Evolutionary conservation across 2,113 vertebrate species (phyloP), one percentile per base, ranked within the genome.

Genomic region (Ramphastos sulfuratus): DNA sequence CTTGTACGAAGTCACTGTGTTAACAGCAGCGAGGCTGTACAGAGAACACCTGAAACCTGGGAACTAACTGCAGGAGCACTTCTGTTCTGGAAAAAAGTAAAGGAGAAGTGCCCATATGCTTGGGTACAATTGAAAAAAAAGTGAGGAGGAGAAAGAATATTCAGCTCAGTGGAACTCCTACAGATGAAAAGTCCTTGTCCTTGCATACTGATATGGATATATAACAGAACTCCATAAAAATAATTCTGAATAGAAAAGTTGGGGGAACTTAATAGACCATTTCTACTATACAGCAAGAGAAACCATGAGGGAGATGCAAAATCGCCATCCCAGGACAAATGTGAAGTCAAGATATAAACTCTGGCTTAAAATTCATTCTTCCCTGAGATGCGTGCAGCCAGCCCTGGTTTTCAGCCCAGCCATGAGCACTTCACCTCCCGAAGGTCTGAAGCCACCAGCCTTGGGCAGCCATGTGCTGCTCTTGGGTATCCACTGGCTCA

Each of bases 381-480:
- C 35, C n/a, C 27, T 33, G 44, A 33, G 39, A 10, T n/a, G 24
- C 3, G 2, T 2, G 15, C 18, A 12, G 6, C 12, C 44, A 42
- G 27, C 52, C 30, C 19, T 2, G 6, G 4, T 56, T 35, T 75
- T 20, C 39, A 82, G 42, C 54, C 28, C 10, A 24, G 59, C 24
- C 23, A 4, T 2, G 44, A 15, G 19, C 39, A 9, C 19, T 54
- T 84, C 31, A 8, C 9, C 28, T 35, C 28, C 25, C 28, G 27
- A 33, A 24, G 23, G n/a, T 50, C 70, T 71, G 52, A 27, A 77
- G 61, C 30, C 7, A 4, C 15, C 7, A 15, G 4, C 23, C 37
- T n/a, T 20, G 42, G 27, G 9, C 7, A 35, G 1, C 30, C 15
- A 7, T 0, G 0, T 1, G 3, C 44, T 70, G 54, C 15, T 16